A percentile compares a stretch with the other conserved stretches of the same genome.
phyloP scores from a whole-genome alignment of 2,113 vertebrate species.

The Lophotis ruficrista region DNA sequence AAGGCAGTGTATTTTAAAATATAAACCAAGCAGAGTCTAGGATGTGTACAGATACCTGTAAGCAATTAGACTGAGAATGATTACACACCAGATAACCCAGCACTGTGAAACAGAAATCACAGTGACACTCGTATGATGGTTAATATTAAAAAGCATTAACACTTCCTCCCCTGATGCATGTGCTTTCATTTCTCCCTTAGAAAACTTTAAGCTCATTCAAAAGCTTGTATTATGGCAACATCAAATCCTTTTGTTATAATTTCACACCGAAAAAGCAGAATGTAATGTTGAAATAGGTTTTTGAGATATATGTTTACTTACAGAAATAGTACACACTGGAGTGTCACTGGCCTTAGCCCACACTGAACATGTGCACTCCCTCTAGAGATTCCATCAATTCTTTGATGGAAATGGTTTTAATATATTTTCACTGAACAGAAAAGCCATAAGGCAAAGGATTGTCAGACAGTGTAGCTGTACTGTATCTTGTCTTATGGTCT shows the following conservation, averaged over 20 bases:
- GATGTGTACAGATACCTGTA: not conserved
- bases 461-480: not conserved
- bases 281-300: not conserved
- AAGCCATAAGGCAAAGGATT: not conserved
- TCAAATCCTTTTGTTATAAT: not conserved
- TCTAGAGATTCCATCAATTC: slow-evolving; percentile 15
- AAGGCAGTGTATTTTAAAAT: not conserved
- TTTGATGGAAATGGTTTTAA: slow-evolving; percentile 42
- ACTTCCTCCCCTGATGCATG: not conserved
- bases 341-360: not conserved
- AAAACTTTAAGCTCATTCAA: not conserved
- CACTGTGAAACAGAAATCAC: not conserved
- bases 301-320: not conserved
- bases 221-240: not conserved
- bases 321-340: not conserved
- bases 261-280: not conserved
- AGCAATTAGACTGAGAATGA: not conserved
- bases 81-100: not conserved
- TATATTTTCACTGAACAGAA: slow-evolving; percentile 4
- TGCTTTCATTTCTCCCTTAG: not conserved
- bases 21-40: not conserved
- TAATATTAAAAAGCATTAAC: not conserved
- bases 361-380: not conserved
- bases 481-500: not conserved
- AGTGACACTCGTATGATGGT: not conserved